A percentile compares a stretch with the other conserved stretches of the same genome.
These are phyloP conservation scores for Chiridota heheva DNA, from an alignment of 35 echinoderm and acorn worm species.

Conservation along the genomic window DNA sequence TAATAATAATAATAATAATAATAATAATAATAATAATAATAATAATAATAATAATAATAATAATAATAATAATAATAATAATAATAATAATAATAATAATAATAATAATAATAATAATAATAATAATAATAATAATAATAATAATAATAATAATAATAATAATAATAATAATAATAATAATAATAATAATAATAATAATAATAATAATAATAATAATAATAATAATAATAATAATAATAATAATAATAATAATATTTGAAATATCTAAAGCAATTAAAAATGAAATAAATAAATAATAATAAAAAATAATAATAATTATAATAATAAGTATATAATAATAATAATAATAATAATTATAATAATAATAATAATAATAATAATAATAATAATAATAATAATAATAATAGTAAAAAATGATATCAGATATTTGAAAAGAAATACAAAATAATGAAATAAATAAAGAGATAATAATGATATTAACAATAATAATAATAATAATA, in stretches of 20 bases:
- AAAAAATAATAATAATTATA: not conserved
- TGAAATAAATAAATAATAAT: not conserved
- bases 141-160: not conserved
- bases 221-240: constrained; percentile 27
- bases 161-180: constrained; percentile 35
- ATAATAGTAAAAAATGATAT: not conserved
- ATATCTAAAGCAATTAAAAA: not conserved
- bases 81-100: no score
- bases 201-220: constrained; percentile 36
- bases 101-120: no score
- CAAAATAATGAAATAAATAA: no score
- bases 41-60: no score
- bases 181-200: constrained; percentile 38
- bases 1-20: no score
- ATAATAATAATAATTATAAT: no score
- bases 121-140: constrained; percentile 12
- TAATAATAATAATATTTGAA: constrained; percentile 9
- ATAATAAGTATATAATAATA: not conserved
- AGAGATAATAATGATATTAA: no score
- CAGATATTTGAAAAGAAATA: no score
- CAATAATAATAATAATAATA: no score
- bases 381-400: not conserved
- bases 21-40: no score
- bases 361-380: no score
- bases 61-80: no score